Conservation (phyloP, 1,140 invertebrate species). For the Melipona quadrifasciata region DNA sequence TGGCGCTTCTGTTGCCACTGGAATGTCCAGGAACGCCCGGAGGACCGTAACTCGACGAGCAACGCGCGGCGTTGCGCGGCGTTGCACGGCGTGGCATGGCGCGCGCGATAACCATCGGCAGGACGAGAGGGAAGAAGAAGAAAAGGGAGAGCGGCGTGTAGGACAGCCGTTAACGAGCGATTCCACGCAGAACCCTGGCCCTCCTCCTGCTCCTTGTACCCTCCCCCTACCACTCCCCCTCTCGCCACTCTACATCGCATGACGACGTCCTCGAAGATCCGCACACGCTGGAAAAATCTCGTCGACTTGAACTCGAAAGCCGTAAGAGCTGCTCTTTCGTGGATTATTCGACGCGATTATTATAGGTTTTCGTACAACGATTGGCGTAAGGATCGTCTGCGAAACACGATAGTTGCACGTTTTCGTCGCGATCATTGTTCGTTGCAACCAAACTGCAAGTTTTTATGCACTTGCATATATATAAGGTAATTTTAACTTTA, state of each 20-base stretch:
- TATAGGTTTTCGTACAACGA: no score
- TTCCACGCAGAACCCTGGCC: slow-evolving; percentile 53
- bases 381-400: no score
- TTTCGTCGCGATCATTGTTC: no score
- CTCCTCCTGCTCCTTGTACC: slow-evolving; percentile 1
- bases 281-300: background rate
- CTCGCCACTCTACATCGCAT: background rate
- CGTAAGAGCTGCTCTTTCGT: no score
- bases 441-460: no score
- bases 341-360: no score
- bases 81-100: slow-evolving; percentile 34
- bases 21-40: slow-evolving; percentile 66
- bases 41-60: slow-evolving; percentile 66
- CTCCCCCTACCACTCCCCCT: background rate
- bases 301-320: no score
- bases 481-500: no score
- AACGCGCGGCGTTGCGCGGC: slow-evolving; percentile 39
- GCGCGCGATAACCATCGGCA: slow-evolving; percentile 69
- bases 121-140: slow-evolving; percentile 59
- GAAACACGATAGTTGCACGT: no score
- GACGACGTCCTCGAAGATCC: background rate
- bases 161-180: slow-evolving; percentile 70
- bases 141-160: slow-evolving; percentile 53
- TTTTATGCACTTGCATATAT: no score
- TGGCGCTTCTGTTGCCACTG: slow-evolving; percentile 51